These are phyloP conservation scores for Glaucomys volans DNA, from an alignment of 2,113 vertebrate species.

Conservation along the genomic window DNA sequence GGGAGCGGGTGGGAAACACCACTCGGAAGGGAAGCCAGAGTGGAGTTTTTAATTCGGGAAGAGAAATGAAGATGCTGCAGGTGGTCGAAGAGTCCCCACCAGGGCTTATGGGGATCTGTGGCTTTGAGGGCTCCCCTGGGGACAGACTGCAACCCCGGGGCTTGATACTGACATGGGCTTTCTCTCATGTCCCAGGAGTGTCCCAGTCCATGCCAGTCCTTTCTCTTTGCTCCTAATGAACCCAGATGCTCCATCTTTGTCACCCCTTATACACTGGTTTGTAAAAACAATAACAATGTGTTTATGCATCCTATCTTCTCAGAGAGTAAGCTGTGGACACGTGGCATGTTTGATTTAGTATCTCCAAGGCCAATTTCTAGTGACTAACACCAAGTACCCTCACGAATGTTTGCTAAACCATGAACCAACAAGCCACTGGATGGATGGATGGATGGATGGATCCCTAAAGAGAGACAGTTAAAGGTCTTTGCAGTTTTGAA, in stretches of 20 bases:
- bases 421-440: not conserved
- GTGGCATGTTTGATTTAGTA: not conserved
- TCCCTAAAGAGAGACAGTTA: not conserved
- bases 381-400: not conserved
- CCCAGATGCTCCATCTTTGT: not conserved
- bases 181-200: not conserved
- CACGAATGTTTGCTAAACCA: not conserved
- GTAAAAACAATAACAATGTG: too few relatives aligned
- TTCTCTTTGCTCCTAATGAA: not conserved
- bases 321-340: not conserved
- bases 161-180: not conserved
- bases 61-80: not conserved
- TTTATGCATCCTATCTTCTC: not conserved
- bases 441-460: not conserved
- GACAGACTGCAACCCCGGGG: not conserved
- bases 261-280: not conserved
- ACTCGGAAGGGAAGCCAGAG: not conserved
- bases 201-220: fast-evolving
- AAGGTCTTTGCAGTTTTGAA: not conserved
- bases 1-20: conserved; percentile 1
- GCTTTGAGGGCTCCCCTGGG: not conserved
- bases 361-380: conserved; percentile 10
- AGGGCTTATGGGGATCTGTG: not conserved
- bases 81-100: not conserved
- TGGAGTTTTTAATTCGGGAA: not conserved